phyloP scores from a whole-genome alignment of 1,140 invertebrate genomes.

The Rhopalosiphum maidis region DNA sequence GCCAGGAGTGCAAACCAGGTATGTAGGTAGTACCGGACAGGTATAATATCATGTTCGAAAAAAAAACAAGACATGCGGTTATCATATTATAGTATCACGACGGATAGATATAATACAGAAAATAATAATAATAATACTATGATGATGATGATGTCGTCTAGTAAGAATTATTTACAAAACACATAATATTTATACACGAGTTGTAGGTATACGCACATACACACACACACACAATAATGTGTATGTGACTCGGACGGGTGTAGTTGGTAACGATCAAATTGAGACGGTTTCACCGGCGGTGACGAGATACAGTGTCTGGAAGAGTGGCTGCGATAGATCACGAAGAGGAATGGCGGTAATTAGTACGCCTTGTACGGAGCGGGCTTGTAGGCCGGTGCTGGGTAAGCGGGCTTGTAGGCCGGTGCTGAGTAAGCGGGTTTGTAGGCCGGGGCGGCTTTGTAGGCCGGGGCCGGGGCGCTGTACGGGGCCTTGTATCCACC shows the following conservation, averaged over 20 bases:
- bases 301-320: not conserved
- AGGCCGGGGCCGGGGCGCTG: conserved; percentile 53
- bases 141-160: not conserved
- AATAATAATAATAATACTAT: not conserved
- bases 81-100: not conserved
- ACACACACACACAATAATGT: not conserved
- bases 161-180: not conserved
- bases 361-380: not conserved
- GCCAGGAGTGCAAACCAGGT: not conserved
- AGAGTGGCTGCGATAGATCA: not conserved
- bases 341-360: not conserved
- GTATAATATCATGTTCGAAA: not conserved
- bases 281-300: not conserved
- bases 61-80: not conserved
- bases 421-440: conserved; percentile 59
- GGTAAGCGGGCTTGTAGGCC: conserved; percentile 40
- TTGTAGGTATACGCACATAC: too few relatives aligned
- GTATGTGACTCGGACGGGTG: not conserved
- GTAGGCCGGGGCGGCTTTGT: conserved; percentile 44
- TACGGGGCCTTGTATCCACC: conserved; percentile 61
- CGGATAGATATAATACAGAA: not conserved
- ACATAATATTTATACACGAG: not conserved
- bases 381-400: conserved; percentile 18
- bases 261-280: not conserved
- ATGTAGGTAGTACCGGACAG: not conserved